Conservation (phyloP, 2,888 invertebrate genomes). For the Thymelicus lineola region DNA sequence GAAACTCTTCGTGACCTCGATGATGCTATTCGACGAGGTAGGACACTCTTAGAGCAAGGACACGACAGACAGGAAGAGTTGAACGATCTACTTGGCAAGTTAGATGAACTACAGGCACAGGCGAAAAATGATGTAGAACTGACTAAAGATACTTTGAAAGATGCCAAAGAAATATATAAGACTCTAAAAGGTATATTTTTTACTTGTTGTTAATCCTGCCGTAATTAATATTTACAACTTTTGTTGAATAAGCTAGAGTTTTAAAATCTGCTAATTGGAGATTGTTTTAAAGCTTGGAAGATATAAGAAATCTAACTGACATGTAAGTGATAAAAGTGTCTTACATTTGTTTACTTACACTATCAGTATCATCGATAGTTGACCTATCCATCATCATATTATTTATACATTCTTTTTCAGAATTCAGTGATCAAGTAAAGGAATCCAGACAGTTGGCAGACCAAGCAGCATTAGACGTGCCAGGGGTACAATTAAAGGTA, state of each 20-base stretch:
- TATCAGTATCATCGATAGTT: too few relatives aligned
- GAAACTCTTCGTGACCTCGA: conserved; percentile 86
- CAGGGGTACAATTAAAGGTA: conserved; percentile 89
- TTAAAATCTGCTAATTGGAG: too few relatives aligned
- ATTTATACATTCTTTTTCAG: conserved; percentile 66
- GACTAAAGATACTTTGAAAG: conserved; percentile 87
- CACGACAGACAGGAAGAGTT: conserved; percentile 88
- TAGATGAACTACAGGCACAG: conserved; percentile 90
- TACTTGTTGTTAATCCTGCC: not conserved
- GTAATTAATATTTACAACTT: too few relatives aligned
- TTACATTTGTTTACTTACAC: too few relatives aligned
- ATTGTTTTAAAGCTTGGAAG: too few relatives aligned
- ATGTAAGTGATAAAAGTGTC: too few relatives aligned
- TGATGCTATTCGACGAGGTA: conserved; percentile 87
- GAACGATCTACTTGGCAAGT: conserved; percentile 91
- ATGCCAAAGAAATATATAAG: conserved; percentile 88
- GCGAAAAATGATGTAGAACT: conserved; percentile 93
- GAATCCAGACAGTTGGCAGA: conserved; percentile 93
- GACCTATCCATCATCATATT: conserved; percentile 10
- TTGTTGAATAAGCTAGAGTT: too few relatives aligned
- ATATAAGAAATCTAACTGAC: too few relatives aligned
- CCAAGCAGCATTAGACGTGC: conserved; percentile 90
- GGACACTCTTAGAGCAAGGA: conserved; percentile 87
- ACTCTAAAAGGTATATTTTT: conserved; percentile 86
- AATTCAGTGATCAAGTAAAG: conserved; percentile 95